Evolutionary conservation across 2,113 vertebrate species (phyloP).

Genomic region (Triplophysa rosa): DNA sequence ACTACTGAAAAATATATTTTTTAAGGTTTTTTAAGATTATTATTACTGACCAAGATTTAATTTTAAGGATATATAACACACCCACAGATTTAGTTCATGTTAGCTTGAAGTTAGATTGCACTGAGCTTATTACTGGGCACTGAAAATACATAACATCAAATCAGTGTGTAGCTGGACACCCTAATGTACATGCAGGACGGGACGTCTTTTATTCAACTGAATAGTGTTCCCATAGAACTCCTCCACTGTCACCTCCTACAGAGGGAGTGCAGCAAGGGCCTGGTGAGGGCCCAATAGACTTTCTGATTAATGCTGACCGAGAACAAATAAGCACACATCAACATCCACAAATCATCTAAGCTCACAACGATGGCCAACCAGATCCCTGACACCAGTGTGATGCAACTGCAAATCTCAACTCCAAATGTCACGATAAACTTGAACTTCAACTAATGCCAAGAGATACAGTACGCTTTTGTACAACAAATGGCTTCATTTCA

Average conservation of each 20-base stretch:
- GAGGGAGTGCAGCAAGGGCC: background rate
- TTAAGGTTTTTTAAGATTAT: too few relatives aligned
- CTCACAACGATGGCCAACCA: background rate
- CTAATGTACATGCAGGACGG: background rate
- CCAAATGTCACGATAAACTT: background rate
- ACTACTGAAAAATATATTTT: too few relatives aligned
- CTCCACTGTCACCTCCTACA: background rate
- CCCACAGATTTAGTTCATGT: too few relatives aligned
- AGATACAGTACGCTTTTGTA: background rate
- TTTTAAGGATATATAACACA: too few relatives aligned
- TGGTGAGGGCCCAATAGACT: background rate
- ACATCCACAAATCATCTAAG: conserved; percentile 7
- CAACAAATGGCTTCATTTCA: conserved; percentile 8
- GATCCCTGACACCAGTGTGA: background rate
- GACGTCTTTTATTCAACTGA: background rate
- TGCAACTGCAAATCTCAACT: conserved; percentile 1
- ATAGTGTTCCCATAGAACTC: background rate
- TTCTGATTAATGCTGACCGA: conserved; percentile 6
- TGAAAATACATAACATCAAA: background rate
- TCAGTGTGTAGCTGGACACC: background rate
- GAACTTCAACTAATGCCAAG: conserved; percentile 14
- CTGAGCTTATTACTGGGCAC: background rate
- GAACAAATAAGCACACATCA: conserved; percentile 2
- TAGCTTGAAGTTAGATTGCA: background rate
- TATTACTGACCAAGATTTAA: too few relatives aligned